Percentiles rank a stretch among this genome's conserved stretches.
Evolutionary conservation across 1,140 invertebrate genomes (phyloP).

Genomic region (Drosophila parvula): DNA sequence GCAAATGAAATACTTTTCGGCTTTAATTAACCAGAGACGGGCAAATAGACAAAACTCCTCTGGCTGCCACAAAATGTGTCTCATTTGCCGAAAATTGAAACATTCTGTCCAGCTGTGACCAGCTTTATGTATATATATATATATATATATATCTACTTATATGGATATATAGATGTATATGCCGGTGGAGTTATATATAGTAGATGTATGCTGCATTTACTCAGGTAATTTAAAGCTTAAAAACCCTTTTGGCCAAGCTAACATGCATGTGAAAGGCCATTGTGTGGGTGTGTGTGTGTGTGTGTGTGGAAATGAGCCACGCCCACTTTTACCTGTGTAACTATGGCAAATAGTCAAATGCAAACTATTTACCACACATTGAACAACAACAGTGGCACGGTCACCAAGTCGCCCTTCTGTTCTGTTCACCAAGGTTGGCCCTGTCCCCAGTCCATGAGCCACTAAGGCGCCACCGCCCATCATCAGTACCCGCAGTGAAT

Average conservation of each 20-base stretch:
- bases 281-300: background rate
- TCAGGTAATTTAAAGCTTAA: conserved; percentile 65
- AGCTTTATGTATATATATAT: background rate
- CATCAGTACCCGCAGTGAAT: conserved; percentile 45
- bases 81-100: conserved; percentile 18
- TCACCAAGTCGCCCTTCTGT: conserved; percentile 18
- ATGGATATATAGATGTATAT: background rate
- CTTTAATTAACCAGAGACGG: conserved; percentile 15
- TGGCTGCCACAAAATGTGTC: conserved; percentile 9
- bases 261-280: conserved; percentile 22
- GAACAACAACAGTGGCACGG: conserved; percentile 71
- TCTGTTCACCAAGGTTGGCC: conserved; percentile 15
- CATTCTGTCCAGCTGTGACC: conserved; percentile 28
- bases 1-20: conserved; percentile 2
- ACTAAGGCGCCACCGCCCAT: conserved; percentile 12
- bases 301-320: conserved; percentile 4
- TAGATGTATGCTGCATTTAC: conserved; percentile 44
- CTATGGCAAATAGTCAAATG: conserved; percentile 67
- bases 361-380: conserved; percentile 78
- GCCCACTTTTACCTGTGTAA: conserved; percentile 20
- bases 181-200: background rate
- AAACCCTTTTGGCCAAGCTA: conserved; percentile 18
- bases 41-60: background rate
- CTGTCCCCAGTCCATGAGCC: background rate
- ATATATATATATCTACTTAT: background rate